Percentiles rank a stretch among this genome's conserved stretches.
Conservation (phyloP, 2,113 vertebrate species). For the Jaculus jaculus region DNA sequence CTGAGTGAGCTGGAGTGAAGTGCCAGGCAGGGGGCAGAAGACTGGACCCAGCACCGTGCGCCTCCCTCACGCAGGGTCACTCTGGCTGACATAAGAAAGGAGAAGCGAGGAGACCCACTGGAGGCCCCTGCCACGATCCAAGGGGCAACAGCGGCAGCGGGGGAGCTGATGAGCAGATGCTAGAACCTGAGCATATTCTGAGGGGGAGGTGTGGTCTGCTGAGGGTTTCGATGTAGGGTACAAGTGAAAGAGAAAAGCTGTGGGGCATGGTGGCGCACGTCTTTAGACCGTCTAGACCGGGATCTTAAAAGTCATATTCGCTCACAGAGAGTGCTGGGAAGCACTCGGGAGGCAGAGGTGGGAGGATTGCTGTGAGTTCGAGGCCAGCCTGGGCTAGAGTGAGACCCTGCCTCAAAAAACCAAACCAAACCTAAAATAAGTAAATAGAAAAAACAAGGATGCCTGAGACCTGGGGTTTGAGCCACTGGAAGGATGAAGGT, state of each 20-base stretch:
- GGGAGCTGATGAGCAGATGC: too few relatives aligned
- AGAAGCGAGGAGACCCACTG: not conserved
- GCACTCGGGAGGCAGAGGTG: too few relatives aligned
- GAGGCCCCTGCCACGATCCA: not conserved
- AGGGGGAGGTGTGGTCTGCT: not conserved
- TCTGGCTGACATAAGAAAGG: not conserved
- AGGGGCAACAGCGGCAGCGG: not conserved
- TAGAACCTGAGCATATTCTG: not conserved
- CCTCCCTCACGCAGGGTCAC: not conserved
- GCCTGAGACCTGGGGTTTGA: not conserved
- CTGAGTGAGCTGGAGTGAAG: not conserved
- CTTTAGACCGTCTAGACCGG: too few relatives aligned
- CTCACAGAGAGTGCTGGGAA: too few relatives aligned
- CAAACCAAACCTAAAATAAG: too few relatives aligned
- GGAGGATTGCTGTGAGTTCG: too few relatives aligned
- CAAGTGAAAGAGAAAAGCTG: not conserved
- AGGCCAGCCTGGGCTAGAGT: too few relatives aligned
- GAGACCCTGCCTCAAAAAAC: too few relatives aligned
- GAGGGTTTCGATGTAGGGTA: not conserved
- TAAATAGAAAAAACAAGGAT: too few relatives aligned
- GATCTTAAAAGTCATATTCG: too few relatives aligned
- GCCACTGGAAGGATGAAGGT: not conserved
- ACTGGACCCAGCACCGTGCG: not conserved
- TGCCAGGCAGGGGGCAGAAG: not conserved
- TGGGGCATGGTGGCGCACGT: too few relatives aligned